Percentiles rank a stretch among this genome's conserved stretches.
Conservation (phyloP, 2,888 invertebrate species). For the Lymantria monacha region DNA sequence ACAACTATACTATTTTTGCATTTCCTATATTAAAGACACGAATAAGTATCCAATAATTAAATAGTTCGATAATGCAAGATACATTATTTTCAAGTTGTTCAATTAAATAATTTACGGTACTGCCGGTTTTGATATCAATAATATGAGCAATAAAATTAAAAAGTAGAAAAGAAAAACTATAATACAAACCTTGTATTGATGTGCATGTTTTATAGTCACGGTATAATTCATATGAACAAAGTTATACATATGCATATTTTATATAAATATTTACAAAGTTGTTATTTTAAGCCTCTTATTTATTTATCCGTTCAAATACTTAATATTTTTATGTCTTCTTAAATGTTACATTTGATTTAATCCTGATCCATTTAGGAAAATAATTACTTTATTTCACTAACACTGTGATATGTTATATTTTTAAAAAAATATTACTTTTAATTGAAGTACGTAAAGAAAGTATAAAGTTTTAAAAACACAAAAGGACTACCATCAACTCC, state of each 20-base stretch:
- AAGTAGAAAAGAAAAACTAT: no score
- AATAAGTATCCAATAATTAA: not conserved
- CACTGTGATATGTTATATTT: no score
- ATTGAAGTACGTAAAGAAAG: not conserved
- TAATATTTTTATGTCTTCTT: no score
- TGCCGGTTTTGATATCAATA: not conserved
- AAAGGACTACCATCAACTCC: conserved; percentile 37
- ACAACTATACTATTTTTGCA: no score
- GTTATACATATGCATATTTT: no score
- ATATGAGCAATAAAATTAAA: not conserved
- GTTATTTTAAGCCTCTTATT: no score
- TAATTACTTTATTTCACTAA: no score
- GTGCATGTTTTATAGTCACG: not conserved
- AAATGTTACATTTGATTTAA: no score
- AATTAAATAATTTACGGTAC: not conserved
- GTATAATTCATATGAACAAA: not conserved
- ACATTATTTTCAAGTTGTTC: not conserved
- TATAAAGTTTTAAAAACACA: conserved; percentile 8
- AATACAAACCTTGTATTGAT: not conserved
- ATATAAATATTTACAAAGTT: no score
- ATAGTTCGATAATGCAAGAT: not conserved
- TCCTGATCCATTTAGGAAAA: no score
- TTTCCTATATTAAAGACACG: not conserved
- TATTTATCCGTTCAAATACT: no score
- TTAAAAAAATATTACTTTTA: not conserved